Conservation (phyloP, 1,140 invertebrate genomes). For the Atta texana region DNA sequence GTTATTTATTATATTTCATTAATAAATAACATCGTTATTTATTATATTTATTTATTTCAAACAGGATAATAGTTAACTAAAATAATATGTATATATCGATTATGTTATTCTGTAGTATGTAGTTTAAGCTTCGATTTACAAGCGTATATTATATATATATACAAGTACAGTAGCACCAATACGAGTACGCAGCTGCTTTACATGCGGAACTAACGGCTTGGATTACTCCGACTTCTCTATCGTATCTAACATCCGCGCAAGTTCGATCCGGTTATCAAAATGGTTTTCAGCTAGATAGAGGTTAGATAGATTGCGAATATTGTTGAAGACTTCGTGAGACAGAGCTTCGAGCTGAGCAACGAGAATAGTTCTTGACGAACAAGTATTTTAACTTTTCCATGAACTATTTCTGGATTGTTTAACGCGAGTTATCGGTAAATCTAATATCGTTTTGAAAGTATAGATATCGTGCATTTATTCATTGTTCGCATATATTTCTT, state of each 20-base stretch:
- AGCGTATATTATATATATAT: slow-evolving; percentile 9
- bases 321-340: slow-evolving; percentile 15
- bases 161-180: slow-evolving; percentile 8
- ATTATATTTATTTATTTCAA: not conserved
- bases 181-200: slow-evolving; percentile 6
- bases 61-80: slow-evolving; percentile 6
- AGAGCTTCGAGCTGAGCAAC: slow-evolving; percentile 7
- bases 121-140: slow-evolving; percentile 38
- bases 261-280: slow-evolving; percentile 31
- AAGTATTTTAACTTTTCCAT: slow-evolving; percentile 21
- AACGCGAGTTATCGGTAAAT: not conserved
- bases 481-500: not conserved
- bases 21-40: too few species aligned
- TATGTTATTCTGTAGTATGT: not conserved
- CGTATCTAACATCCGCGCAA: slow-evolving; percentile 34
- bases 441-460: not conserved
- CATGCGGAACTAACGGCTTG: slow-evolving; percentile 52
- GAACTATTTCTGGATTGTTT: slow-evolving; percentile 5
- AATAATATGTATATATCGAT: not conserved
- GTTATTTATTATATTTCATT: too few species aligned
- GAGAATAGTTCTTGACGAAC: slow-evolving; percentile 40
- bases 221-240: slow-evolving; percentile 64
- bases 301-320: slow-evolving; percentile 44
- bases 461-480: not conserved
- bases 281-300: slow-evolving; percentile 9